Base-by-base conservation (phyloP, 1,140 invertebrate species). In the Bombus fervidus region DNA sequence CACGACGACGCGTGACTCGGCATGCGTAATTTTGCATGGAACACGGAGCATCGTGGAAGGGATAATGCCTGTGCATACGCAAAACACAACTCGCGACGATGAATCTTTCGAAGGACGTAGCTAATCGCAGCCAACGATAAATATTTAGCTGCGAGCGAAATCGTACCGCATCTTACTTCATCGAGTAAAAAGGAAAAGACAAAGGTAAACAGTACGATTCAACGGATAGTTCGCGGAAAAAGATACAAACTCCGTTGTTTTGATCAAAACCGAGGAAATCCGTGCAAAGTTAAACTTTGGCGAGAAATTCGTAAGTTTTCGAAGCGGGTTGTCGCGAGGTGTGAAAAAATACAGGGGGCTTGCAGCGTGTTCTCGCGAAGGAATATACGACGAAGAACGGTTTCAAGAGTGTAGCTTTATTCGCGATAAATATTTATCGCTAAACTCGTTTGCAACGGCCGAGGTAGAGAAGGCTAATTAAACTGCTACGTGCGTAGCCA, bases 361-460 rank as follows among this genome's bases (percentile, higher is more conserved):
- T 0, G 0, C 15, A 18, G 15, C 47, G 47, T 6, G 15, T 47
- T 18, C 47, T 18, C 15, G 15, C 47, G 15, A 0, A 47, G 47
- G 5, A 47, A 47, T 53, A 18, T 10, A 47, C 41, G 39, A 37
- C 31, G 77, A 68, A 39, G 31, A 41, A 68, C 41, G 41, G 28
- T 68, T 34, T 25, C 62, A 28, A 34, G 41, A 68, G 34, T 10
- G 62, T 47, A 13, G 76, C 41, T 5, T 66, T 43, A 66, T 25
- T 66, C 59, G 76, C 59, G 76, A 68, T 79, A 79, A 79, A 79
- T 79, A 79, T 79, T 79, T 79, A 79, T 79, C 62, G 37, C 1
- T 47, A 79, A 78, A 78, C 59, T 78, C 39, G 62, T 78, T 78
- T 66, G 31, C 12, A 57, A 41, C 62, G 18, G 18, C 12, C 41